These are phyloP conservation scores for Hipposideros larvatus DNA, from an alignment of 2,797 vertebrate genomes.

Conservation along the genomic window DNA sequence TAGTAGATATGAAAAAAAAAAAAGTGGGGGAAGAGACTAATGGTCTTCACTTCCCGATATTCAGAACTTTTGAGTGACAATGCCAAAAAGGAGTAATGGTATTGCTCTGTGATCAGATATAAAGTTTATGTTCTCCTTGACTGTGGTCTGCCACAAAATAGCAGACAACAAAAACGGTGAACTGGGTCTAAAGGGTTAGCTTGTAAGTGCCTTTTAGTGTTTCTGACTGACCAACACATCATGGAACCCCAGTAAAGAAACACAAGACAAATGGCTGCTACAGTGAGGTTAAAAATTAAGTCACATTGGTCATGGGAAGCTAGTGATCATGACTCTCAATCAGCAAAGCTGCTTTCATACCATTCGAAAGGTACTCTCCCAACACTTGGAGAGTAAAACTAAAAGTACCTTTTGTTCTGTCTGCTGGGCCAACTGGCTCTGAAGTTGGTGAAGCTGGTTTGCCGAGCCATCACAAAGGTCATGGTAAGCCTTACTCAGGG, in stretches of 20 bases:
- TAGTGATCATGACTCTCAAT: conserved; percentile 78
- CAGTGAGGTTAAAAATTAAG: conserved; percentile 78
- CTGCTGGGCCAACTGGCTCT: conserved; percentile 95
- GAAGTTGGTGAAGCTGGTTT: conserved; percentile 95
- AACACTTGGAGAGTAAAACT: not conserved
- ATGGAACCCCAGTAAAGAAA: conserved; percentile 62
- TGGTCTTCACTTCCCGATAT: not conserved
- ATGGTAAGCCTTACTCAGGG: conserved; percentile 93
- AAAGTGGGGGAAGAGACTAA: not conserved
- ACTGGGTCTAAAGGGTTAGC: conserved; percentile 8
- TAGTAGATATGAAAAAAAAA: not conserved
- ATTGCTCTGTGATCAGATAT: conserved; percentile 6
- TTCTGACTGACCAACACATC: conserved; percentile 77
- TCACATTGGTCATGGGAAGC: conserved; percentile 82
- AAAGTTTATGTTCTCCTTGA: conserved; percentile 60
- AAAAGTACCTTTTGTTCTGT: conserved; percentile 96
- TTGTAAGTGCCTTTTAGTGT: not conserved
- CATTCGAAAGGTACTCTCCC: not conserved
- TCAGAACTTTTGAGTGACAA: conserved; percentile 49
- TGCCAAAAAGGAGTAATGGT: conserved; percentile 12
- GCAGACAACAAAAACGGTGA: not conserved
- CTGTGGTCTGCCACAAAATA: not conserved
- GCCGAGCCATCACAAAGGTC: conserved; percentile 93
- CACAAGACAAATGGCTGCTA: conserved; percentile 74
- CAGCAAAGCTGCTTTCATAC: conserved; percentile 53